Evolutionary conservation across 2,797 vertebrate species (phyloP).

Genomic region (Pangasius djambal): DNA sequence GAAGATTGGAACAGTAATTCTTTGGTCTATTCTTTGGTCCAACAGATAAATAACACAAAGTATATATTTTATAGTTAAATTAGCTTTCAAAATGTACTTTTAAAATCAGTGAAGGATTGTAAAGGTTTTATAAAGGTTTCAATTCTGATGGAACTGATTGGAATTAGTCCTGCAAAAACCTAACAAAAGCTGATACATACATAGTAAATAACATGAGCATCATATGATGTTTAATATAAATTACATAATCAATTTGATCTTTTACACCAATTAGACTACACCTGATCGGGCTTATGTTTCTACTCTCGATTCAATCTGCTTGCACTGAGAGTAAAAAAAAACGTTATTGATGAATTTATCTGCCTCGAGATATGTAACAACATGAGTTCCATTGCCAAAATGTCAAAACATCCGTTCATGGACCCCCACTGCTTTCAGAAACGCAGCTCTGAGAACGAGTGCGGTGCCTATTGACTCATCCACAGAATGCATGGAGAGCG

Average conservation of each 20-base stretch:
- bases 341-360: conserved; percentile 30
- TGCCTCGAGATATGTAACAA: conserved; percentile 31
- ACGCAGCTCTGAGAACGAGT: neutral
- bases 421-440: conserved; percentile 18
- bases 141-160: neutral
- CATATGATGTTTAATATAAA: neutral
- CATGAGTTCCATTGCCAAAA: conserved; percentile 46
- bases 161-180: neutral
- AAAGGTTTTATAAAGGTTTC: too few species aligned
- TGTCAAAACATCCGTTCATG: conserved; percentile 40
- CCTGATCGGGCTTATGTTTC: neutral
- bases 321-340: conserved; percentile 1
- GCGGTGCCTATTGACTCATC: conserved; percentile 44
- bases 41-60: neutral
- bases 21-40: neutral
- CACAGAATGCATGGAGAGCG: conserved; percentile 2
- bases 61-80: neutral
- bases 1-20: neutral
- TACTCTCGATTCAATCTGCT: conserved; percentile 12
- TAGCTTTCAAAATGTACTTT: neutral
- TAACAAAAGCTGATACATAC: neutral
- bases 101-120: neutral
- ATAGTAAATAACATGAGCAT: neutral
- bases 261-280: neutral
- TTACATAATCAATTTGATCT: conserved; percentile 5